A percentile compares a stretch with the other conserved stretches of the same genome.
phyloP scores from a whole-genome alignment of 92 coral and sea anemone genomes.

The Heteractis magnifica region DNA sequence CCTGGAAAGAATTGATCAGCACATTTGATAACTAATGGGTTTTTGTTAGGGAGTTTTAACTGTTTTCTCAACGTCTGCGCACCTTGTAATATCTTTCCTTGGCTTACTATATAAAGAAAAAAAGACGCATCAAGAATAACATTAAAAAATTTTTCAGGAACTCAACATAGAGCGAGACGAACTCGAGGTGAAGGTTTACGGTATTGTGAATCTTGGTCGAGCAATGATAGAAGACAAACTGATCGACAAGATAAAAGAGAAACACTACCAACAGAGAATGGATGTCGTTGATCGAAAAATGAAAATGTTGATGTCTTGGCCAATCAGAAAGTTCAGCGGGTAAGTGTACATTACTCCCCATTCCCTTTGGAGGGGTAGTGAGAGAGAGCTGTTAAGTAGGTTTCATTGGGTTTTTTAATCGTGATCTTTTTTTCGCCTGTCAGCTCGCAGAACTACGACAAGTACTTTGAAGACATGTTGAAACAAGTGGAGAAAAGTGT shows the following conservation, averaged over 20 bases:
- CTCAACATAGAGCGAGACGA: constrained; percentile 29
- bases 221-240: constrained; percentile 41
- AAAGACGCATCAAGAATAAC: not conserved
- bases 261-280: constrained; percentile 63
- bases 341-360: not conserved
- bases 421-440: too few species aligned
- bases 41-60: too few species aligned
- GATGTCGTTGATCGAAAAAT: constrained; percentile 48
- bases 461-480: constrained; percentile 29
- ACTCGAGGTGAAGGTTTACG: constrained; percentile 33
- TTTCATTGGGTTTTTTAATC: too few species aligned
- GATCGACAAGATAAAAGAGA: constrained; percentile 45
- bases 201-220: constrained; percentile 47
- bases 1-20: too few species aligned
- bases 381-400: too few species aligned
- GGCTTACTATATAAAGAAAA: too few species aligned
- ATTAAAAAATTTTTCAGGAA: not conserved
- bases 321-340: constrained; percentile 6
- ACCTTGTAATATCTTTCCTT: too few species aligned
- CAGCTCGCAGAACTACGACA: constrained; percentile 5
- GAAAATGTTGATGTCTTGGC: constrained; percentile 35
- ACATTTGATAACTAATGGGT: too few species aligned
- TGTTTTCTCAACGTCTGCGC: too few species aligned
- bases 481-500: constrained; percentile 28
- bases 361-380: too few species aligned